Evolutionary conservation across 2,888 invertebrate genomes (phyloP).

Genomic region (Sphaerolaimus hirsutus): DNA sequence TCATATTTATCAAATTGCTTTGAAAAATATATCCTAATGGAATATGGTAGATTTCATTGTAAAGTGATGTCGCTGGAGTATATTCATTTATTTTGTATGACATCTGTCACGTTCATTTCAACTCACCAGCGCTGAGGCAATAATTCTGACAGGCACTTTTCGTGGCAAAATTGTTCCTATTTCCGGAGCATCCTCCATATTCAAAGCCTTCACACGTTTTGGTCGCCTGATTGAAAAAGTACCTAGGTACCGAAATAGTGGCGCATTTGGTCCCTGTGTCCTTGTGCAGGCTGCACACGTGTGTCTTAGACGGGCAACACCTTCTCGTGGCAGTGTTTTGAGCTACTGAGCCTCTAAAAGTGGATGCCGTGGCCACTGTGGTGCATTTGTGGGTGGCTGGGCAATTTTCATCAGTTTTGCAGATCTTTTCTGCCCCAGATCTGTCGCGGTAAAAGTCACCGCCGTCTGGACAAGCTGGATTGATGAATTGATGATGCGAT

Average conservation of each 20-base stretch:
- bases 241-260: background rate
- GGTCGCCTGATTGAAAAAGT: slow-evolving; percentile 1
- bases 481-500: background rate
- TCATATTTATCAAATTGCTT: no score
- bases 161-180: slow-evolving; percentile 22
- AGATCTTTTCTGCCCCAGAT: slow-evolving; percentile 16
- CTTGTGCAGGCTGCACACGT: background rate
- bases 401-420: slow-evolving; percentile 19
- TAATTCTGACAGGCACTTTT: background rate
- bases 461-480: slow-evolving; percentile 17
- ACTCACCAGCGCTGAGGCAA: background rate
- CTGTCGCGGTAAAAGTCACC: slow-evolving; percentile 12
- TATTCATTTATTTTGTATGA: no score
- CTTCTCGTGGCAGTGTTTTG: no score
- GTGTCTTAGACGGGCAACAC: slow-evolving; percentile 1
- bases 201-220: slow-evolving; percentile 12
- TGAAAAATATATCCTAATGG: no score
- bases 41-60: no score
- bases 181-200: slow-evolving; percentile 24
- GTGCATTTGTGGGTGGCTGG: slow-evolving; percentile 23
- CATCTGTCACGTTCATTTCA: no score
- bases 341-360: no score
- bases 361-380: slow-evolving; percentile 17
- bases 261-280: slow-evolving; percentile 2
- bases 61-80: no score